Evolutionary conservation across 2,113 vertebrate species (phyloP), one percentile per base, ranked within the genome.

Genomic region (Sinocyclocheilus anshuiensis): DNA sequence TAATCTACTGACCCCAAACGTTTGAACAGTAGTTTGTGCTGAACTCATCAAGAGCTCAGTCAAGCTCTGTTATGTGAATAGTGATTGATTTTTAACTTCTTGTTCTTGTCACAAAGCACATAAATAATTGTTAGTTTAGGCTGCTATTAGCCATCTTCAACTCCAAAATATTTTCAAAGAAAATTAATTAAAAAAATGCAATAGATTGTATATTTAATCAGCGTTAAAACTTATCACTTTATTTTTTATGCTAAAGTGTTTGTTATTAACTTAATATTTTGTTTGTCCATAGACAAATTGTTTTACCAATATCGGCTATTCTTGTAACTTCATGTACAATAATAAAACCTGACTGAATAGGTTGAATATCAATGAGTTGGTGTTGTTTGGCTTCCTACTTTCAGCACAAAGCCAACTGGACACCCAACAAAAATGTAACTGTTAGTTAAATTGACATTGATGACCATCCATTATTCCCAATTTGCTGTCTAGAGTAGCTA

Each of bases 391-490:
- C 9, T 71, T 71, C 8, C 42, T 45, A 42, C 42, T 42, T 42
- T 71, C 18, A 71, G 33, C 18, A 39, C 33, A 39, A 20, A 39
- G 33, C 69, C 69, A 22, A 39, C 33, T 72, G 16, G 33, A 39
- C 69, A 72, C 29, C 69, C 8, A 72, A 39, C 69, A 72, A 42
- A 72, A 72, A 22, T 12, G 9, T 72, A 2, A 71, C 69, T 72
- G 69, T 72, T 72, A 22, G 55, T 57, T 83, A 65, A 63, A 45
- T 18, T 50, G 29, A 71, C 24, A 22, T 61, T 57, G 2, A 15
- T 84, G 81, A 84, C 42, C 71, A 82, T 86, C 11, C 50, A 59
- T 71, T 82, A 50, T 55, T 83, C 15, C 13, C 82, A 63, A 84
- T 86, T 84, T 82, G 67, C 53, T 80, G 22, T 63, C 45, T 26